Evolutionary conservation across 2,113 vertebrate genomes (phyloP), one percentile per base, ranked within the genome.

Genomic region (Scalopus aquaticus): DNA sequence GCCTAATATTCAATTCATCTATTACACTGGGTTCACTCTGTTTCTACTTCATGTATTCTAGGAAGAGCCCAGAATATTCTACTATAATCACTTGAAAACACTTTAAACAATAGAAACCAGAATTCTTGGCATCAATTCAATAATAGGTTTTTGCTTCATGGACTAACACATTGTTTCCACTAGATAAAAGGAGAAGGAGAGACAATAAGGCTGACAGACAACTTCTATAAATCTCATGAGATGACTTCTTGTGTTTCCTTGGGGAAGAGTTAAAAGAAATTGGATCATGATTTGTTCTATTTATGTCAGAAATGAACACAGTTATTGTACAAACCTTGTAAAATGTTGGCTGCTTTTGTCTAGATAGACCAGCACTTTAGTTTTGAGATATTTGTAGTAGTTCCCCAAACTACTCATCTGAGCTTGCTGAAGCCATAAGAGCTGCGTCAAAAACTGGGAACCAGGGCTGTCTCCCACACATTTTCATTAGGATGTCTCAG

Each of bases 51-150:
- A 93, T 90, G 62, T 62, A 56, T 22, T 56, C 44, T 80, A 54
- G 16, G 67, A 64, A 76, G 9, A 89, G 6, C 24, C 58, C 58
- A 56, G n/a, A 74, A 76, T 76, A 54, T 78, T 86, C 37, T 49
- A 49, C n/a, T 49, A 37, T 0, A 5, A 22, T 46, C 3, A 1
- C 16, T 44, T 56, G 11, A 92, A 94, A 93, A 79, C 24, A 85
- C 28, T 54, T 92, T 81, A 30, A 58, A 78, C 15, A 44, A 74
- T 28, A 73, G 10, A 73, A 93, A 26, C 37, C 17, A 51, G 62
- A 90, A 90, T 56, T 83, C 22, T 76, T 87, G 73, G 28, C 56
- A 91, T 44, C 81, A 88, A n/a, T 12, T 94, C 86, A 93, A 56
- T 80, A 91, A 65, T 19, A 58, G 4, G 13, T 16, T 92, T 93